Evolutionary conservation across 2,797 vertebrate species (phyloP).

Genomic region (Sebastes diploproa): DNA sequence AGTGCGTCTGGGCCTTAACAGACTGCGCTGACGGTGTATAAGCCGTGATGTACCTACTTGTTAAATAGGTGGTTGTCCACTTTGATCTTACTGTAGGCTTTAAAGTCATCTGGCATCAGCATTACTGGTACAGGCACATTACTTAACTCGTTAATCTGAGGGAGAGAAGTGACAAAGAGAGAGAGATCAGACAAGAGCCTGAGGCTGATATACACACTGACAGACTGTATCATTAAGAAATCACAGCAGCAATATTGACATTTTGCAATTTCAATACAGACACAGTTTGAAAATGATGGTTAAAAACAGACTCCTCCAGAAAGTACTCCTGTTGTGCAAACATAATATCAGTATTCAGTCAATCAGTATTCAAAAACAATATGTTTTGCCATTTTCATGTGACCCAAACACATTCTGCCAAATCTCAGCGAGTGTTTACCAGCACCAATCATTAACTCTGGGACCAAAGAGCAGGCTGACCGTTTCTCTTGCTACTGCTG

Average conservation of each 20-base stretch:
- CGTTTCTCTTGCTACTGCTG: neutral
- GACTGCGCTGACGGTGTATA: neutral
- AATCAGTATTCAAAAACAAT: neutral
- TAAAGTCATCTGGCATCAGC: slow-evolving; percentile 97
- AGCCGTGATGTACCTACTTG: slow-evolving; percentile 86
- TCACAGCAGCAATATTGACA: neutral
- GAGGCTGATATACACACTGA: neutral
- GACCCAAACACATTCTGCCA: neutral
- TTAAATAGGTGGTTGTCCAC: slow-evolving; percentile 99
- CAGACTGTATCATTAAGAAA: neutral
- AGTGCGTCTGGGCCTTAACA: neutral
- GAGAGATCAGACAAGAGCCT: slow-evolving; percentile 23
- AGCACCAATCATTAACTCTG: slow-evolving; percentile 39
- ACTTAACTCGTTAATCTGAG: slow-evolving; percentile 94
- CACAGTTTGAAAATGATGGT: neutral
- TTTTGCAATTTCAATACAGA: neutral
- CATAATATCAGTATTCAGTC: neutral
- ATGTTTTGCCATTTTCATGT: neutral
- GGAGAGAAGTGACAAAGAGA: slow-evolving; percentile 39
- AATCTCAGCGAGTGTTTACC: slow-evolving; percentile 23
- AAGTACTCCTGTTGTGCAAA: neutral
- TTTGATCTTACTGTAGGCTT: slow-evolving; percentile 98
- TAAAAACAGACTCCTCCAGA: slow-evolving; percentile 6
- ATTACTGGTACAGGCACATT: slow-evolving; percentile 96
- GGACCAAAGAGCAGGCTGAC: slow-evolving; percentile 19